Percentiles rank a stretch among this genome's conserved stretches.
Evolutionary conservation across 2,797 vertebrate genomes (phyloP).

Genomic region (Danio aesculapii): DNA sequence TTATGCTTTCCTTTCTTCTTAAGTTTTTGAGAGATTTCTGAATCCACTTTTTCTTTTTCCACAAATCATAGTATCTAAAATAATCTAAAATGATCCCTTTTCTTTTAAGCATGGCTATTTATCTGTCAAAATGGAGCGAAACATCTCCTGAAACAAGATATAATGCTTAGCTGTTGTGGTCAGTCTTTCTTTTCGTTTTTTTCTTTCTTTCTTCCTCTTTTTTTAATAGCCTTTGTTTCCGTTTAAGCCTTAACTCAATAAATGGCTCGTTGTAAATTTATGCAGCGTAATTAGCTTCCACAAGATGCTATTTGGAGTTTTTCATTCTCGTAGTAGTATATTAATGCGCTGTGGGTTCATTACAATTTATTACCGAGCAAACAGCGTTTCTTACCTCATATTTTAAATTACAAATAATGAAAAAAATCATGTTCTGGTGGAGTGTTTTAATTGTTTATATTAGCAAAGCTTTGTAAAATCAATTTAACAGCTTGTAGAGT

Average conservation of each 20-base stretch:
- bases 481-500: constrained; percentile 66
- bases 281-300: constrained; percentile 21
- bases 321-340: constrained; percentile 30
- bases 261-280: constrained; percentile 26
- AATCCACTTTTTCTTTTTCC: too few relatives aligned
- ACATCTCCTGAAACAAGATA: background rate
- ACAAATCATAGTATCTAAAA: background rate
- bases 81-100: background rate
- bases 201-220: background rate
- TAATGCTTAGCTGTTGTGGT: background rate
- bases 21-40: too few relatives aligned
- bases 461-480: constrained; percentile 58
- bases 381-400: constrained; percentile 5
- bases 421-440: background rate
- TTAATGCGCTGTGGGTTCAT: constrained; percentile 15
- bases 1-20: too few relatives aligned
- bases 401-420: constrained; percentile 23
- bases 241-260: constrained; percentile 6
- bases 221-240: constrained; percentile 24
- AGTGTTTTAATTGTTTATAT: constrained; percentile 57
- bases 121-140: background rate
- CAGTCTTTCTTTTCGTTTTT: constrained; percentile 3
- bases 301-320: constrained; percentile 14
- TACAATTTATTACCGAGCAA: constrained; percentile 44
- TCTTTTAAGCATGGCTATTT: too few relatives aligned